Conservation (phyloP, 1,140 invertebrate genomes). For the Pogonomyrmex californicus region DNA sequence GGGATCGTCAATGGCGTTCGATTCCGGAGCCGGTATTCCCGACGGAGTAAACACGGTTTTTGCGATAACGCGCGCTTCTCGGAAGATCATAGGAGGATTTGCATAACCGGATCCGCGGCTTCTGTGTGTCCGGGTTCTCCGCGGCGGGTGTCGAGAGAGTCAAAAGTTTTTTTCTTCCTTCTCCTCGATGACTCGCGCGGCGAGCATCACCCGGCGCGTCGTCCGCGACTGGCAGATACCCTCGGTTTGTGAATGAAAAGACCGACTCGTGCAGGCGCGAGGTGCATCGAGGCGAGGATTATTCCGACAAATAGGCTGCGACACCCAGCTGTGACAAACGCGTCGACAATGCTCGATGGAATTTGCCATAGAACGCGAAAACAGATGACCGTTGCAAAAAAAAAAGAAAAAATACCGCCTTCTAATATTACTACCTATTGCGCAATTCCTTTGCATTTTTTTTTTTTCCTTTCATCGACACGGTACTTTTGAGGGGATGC, state of each 20-base stretch:
- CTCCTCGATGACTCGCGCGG: neutral
- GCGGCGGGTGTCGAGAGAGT: too few relatives aligned
- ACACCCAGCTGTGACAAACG: too few relatives aligned
- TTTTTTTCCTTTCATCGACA: too few relatives aligned
- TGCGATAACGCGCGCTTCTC: slow-evolving; percentile 11
- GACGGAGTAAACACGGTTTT: too few relatives aligned
- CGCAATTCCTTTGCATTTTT: neutral
- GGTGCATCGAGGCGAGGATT: neutral
- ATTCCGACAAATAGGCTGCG: too few relatives aligned
- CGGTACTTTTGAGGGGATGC: too few relatives aligned
- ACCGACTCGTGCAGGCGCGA: neutral
- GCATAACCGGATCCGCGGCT: neutral
- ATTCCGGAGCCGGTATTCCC: neutral
- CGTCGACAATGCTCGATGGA: too few relatives aligned
- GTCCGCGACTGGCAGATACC: neutral
- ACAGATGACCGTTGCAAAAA: neutral
- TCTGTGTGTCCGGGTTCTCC: neutral
- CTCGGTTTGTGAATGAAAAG: slow-evolving; percentile 26
- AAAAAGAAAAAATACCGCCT: neutral
- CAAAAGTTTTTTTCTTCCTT: neutral
- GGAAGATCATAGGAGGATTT: neutral
- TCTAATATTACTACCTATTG: neutral
- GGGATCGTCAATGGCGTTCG: neutral
- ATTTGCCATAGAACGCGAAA: neutral
- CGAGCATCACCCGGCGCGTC: neutral